phyloP scores from a whole-genome alignment of 2,797 vertebrate genomes.

The Enteromius anoplus region DNA sequence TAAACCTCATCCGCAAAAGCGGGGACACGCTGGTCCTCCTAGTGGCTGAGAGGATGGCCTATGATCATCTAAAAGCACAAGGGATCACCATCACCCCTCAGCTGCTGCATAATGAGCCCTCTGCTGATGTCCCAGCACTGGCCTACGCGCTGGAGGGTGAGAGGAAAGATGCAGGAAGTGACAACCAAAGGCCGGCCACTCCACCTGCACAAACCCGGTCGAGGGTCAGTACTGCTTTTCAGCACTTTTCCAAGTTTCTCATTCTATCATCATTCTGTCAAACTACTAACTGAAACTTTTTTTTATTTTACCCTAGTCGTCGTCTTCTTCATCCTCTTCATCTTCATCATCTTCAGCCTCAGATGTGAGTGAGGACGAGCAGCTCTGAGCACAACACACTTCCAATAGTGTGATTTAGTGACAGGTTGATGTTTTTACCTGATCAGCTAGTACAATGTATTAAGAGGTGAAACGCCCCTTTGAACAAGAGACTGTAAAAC shows the following conservation, averaged over 20 bases:
- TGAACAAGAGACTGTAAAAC: conserved; percentile 12
- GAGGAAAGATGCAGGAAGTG: conserved; percentile 15
- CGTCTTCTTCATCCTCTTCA: conserved; percentile 56
- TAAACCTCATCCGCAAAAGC: conserved; percentile 77
- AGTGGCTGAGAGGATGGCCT: conserved; percentile 81
- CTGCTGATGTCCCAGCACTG: conserved; percentile 26
- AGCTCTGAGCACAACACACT: conserved; percentile 65
- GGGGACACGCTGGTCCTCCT: conserved; percentile 80
- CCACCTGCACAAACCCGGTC: conserved; percentile 57
- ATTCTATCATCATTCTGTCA: background rate
- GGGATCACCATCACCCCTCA: conserved; percentile 76
- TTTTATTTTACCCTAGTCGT: conserved; percentile 60
- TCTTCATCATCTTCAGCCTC: conserved; percentile 67
- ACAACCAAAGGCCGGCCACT: conserved; percentile 52
- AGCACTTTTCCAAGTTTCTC: background rate
- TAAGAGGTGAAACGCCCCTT: background rate
- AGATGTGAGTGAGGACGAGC: conserved; percentile 61
- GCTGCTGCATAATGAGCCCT: conserved; percentile 59
- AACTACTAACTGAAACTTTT: conserved; percentile 30
- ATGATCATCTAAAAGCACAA: conserved; percentile 78
- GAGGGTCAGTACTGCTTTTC: conserved; percentile 69
- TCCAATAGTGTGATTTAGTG: conserved; percentile 32
- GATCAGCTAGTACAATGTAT: conserved; percentile 2
- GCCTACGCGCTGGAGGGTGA: conserved; percentile 17
- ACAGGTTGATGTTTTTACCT: background rate